Evolutionary conservation across 64 coral and sea anemone species (phyloP), one percentile per base, ranked within the genome.

Genomic region (Trachythela sp.): DNA sequence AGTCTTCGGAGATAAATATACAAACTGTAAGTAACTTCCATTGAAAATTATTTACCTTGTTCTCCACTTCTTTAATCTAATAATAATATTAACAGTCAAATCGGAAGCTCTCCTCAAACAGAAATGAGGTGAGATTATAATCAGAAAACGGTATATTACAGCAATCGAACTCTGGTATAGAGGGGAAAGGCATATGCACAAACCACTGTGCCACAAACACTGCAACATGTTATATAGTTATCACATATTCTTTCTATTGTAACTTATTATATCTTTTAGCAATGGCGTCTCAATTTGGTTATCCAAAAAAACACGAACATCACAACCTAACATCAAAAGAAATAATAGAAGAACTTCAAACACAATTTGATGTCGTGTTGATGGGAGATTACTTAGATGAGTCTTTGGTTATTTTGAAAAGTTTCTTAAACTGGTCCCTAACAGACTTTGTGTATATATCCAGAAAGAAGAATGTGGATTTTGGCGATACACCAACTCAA

Each of bases 341-440:
- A 37, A 37, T 80, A 37, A 80, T 80, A 80, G 33, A 36, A 13
- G 30, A 80, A 80, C 37, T 80, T 37, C 30, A 80, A 80, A 38
- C 9, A 36, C 75, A 80, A 80, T 80, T 80, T 37, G 34, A 80
- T 18, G 8, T 80, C 30, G 37, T 80, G 0, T 35, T 80, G 30
- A 80, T 80, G 8, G 75, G 75, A 3, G 75, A 80, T 30, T 80
- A 37, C 37, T 18, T 80, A 5, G 31, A 80, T 29, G 75, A 80
- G 20, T 80, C 75, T 15, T 18, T 80, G 30, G 75, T 80, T 35
- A 29, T 80, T 80, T 80, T 80, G 20, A 80, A 80, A 80, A 80
- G 35, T 2, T 15, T 39, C 37, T 18, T 80, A 36, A 37, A 39
- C 35, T 80, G 75, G 75, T 80, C 75, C 33, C 15, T 80, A 22